Conservation (phyloP, 2,797 vertebrate species). For the Lutjanus campechanus region DNA sequence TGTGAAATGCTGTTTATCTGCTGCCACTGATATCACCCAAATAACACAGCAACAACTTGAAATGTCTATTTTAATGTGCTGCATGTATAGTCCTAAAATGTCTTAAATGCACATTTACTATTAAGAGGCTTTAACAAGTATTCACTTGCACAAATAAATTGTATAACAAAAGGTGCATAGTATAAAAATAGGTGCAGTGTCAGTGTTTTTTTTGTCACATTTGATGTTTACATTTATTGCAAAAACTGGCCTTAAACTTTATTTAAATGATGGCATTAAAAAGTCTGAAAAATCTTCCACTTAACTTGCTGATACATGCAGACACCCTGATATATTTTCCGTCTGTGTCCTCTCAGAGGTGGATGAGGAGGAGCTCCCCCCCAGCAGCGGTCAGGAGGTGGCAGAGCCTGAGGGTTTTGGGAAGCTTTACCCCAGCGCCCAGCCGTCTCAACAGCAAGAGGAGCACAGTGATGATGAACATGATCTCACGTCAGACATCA, state of each 20-base stretch:
- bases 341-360: constrained; percentile 45
- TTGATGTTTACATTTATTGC: no score
- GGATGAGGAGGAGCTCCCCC: constrained; percentile 42
- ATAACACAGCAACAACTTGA: background rate
- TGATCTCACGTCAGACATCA: constrained; percentile 90
- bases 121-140: no score
- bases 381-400: constrained; percentile 43
- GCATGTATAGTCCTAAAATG: background rate
- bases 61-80: background rate
- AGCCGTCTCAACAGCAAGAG: constrained; percentile 80
- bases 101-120: no score
- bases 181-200: no score
- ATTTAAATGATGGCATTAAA: no score
- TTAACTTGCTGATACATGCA: no score
- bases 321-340: background rate
- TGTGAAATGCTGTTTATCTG: background rate
- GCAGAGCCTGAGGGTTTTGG: constrained; percentile 89
- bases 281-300: no score
- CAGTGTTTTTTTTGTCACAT: no score
- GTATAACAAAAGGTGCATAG: no score
- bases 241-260: no score
- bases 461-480: constrained; percentile 86
- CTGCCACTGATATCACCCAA: background rate
- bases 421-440: constrained; percentile 92
- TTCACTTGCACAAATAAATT: no score